Evolutionary conservation across 2,113 vertebrate genomes (phyloP).

Genomic region (Scalopus aquaticus): DNA sequence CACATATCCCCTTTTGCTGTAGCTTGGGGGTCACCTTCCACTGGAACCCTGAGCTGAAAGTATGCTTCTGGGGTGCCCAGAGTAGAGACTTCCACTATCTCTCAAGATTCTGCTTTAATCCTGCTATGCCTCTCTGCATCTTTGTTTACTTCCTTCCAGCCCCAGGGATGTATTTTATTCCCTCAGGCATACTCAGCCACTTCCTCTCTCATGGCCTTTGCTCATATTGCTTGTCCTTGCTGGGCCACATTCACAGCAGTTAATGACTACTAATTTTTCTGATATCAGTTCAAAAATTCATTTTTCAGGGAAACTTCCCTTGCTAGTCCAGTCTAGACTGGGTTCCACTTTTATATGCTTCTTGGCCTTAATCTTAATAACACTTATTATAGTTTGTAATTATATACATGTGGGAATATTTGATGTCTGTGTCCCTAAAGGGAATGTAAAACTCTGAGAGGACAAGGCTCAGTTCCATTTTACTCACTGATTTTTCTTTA

Average conservation of each 20-base stretch:
- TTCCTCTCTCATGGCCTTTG: background rate
- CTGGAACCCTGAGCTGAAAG: background rate
- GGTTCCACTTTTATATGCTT: background rate
- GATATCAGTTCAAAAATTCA: background rate
- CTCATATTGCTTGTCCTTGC: background rate
- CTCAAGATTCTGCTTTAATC: background rate
- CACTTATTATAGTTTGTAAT: background rate
- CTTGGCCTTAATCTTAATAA: background rate
- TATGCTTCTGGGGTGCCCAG: background rate
- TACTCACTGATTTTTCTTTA: background rate
- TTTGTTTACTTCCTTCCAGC: background rate
- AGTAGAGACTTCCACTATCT: background rate
- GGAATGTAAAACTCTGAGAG: background rate
- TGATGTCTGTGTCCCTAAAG: background rate
- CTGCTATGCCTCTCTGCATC: background rate
- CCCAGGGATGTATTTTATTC: background rate
- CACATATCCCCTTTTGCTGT: background rate
- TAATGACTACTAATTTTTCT: background rate
- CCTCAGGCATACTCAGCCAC: background rate
- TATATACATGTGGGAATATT: background rate
- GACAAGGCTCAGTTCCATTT: background rate
- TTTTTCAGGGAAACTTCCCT: background rate
- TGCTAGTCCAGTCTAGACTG: background rate
- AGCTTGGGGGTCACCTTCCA: background rate
- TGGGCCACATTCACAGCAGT: background rate